These are phyloP conservation scores for Andrena haemorrhoa DNA, from an alignment of 2,888 invertebrate species.

Conservation along the genomic window DNA sequence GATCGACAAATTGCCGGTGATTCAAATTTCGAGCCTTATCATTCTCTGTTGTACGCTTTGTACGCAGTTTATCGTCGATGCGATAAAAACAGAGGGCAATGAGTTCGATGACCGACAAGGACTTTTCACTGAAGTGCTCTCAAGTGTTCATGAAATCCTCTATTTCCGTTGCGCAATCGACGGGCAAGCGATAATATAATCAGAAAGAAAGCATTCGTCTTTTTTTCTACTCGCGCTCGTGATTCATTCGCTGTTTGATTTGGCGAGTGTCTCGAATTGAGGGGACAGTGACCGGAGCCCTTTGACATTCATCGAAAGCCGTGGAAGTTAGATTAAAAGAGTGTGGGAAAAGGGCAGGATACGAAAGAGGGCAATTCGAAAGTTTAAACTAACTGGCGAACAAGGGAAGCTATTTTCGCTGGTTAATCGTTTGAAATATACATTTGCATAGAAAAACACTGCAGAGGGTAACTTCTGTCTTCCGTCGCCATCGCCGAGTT, in stretches of 20 bases:
- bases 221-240: background rate
- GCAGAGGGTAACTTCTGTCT: constrained; percentile 32
- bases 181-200: background rate
- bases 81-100: background rate
- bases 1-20: too few species aligned
- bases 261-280: background rate
- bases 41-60: too few species aligned
- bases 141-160: background rate
- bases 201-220: too few species aligned
- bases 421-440: constrained; percentile 74
- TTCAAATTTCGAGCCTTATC: too few species aligned
- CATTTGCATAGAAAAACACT: constrained; percentile 75
- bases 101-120: background rate
- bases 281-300: background rate
- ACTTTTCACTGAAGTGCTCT: background rate
- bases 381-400: constrained; percentile 37
- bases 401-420: constrained; percentile 66
- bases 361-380: constrained; percentile 14
- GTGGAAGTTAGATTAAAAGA: constrained; percentile 23
- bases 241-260: background rate
- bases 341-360: background rate
- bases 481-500: constrained; percentile 40
- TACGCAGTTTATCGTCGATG: background rate
- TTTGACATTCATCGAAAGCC: background rate
- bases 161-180: background rate